Evolutionary conservation across 1,140 invertebrate species (phyloP), one percentile per base, ranked within the genome.

Genomic region (Trichogramma pretiosum): DNA sequence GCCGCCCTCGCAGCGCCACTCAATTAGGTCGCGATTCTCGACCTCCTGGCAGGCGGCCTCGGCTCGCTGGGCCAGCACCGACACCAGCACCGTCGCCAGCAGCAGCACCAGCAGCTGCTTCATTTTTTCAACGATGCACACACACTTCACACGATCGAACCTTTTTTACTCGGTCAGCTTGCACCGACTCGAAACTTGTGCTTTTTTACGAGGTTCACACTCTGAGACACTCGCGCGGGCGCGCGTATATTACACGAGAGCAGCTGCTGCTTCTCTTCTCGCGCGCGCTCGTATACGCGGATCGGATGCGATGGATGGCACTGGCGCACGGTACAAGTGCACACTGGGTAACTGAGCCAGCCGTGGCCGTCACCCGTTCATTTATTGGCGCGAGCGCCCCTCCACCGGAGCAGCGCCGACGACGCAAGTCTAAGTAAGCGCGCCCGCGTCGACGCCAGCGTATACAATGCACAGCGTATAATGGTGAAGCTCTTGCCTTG

Each of bases 291-390:
- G 17, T 5, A 11, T 5, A 10, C 16, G 26, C 26, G 48, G 32
- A 44, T 35, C 33, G 19, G 24, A 38, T 23, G 19, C 32, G 3
- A 18, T 32, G 9, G 47, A 47, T 48, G 39, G 53, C n/a, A n/a
- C n/a, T n/a, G n/a, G n/a, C n/a, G n/a, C n/a, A n/a, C n/a, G n/a
- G n/a, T n/a, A n/a, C n/a, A n/a, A n/a, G n/a, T n/a, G n/a, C n/a
- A n/a, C n/a, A n/a, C n/a, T n/a, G n/a, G n/a, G n/a, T n/a, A n/a
- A 72, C 69, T 72, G 64, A 63, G 62, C 56, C 55, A 56, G 51
- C 53, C 53, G 61, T 52, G 52, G 56, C 54, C 49, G 57, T 59
- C 63, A 57, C 56, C 55, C 60, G 54, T 61, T 64, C 68, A 69
- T 68, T 72, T 72, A 72, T 72, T 72, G 68, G 70, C 66, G 56